Percentiles rank a stretch among this genome's conserved stretches.
These are phyloP conservation scores for Brassicogethes aeneus DNA, from an alignment of 2,888 invertebrate species.

Conservation along the genomic window DNA sequence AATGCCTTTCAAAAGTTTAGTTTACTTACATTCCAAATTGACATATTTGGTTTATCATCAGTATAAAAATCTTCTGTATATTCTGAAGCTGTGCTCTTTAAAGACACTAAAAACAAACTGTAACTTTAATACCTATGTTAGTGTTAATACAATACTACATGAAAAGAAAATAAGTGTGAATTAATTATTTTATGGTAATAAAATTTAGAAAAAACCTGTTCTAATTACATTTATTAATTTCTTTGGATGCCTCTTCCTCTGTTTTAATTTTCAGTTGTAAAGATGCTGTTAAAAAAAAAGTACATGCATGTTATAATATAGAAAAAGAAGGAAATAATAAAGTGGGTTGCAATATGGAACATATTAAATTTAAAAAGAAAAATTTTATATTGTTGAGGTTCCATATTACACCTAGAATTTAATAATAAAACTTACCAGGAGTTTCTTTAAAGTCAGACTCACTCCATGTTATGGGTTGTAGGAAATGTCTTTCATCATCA, in stretches of 20 bases:
- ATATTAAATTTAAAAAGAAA: too few species aligned
- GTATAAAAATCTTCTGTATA: conserved; percentile 20
- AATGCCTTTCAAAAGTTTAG: conserved; percentile 2
- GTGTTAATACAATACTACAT: neutral
- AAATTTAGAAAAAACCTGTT: too few species aligned
- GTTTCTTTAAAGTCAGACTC: conserved; percentile 16
- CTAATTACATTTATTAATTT: too few species aligned
- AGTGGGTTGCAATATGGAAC: too few species aligned
- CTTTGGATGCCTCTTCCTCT: too few species aligned
- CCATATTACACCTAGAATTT: too few species aligned
- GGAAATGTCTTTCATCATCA: conserved; percentile 26
- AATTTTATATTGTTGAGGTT: too few species aligned
- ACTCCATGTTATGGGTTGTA: conserved; percentile 21
- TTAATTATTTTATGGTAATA: too few species aligned
- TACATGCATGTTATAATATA: too few species aligned
- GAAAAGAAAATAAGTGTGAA: neutral
- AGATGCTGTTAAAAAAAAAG: conserved; percentile 6
- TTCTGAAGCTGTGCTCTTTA: conserved; percentile 5
- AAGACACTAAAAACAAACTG: neutral
- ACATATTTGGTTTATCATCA: conserved; percentile 29
- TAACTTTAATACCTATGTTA: neutral
- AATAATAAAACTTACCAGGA: conserved; percentile 21
- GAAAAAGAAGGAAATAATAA: too few species aligned
- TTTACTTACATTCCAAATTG: conserved; percentile 28
- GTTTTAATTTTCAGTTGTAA: conserved; percentile 14